phyloP scores from a whole-genome alignment of 2,888 invertebrate species.

The Cosmia trapezina region DNA sequence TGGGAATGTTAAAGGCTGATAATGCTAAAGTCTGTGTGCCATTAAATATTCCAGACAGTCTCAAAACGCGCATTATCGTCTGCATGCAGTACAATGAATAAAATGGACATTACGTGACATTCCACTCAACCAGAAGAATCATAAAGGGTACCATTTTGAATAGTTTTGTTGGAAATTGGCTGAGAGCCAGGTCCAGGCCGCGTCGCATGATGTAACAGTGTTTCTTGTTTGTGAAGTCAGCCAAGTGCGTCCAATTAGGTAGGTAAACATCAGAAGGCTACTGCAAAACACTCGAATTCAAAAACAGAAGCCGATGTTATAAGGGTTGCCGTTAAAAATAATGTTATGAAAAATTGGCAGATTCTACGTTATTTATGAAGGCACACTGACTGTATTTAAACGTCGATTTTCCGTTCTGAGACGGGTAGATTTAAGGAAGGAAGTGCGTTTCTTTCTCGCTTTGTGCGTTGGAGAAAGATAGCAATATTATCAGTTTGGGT shows the following conservation, averaged over 20 bases:
- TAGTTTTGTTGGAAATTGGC: slow-evolving; percentile 56
- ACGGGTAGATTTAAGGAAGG: slow-evolving; percentile 15
- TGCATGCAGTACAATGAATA: slow-evolving; percentile 55
- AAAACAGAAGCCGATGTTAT: slow-evolving; percentile 46
- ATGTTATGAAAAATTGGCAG: slow-evolving; percentile 49
- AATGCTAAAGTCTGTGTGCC: neutral
- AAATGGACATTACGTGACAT: slow-evolving; percentile 49
- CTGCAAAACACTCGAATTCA: slow-evolving; percentile 43
- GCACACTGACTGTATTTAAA: slow-evolving; percentile 34
- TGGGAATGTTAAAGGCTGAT: neutral
- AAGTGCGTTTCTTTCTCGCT: slow-evolving; percentile 3
- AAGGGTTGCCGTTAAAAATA: slow-evolving; percentile 36
- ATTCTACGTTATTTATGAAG: slow-evolving; percentile 38
- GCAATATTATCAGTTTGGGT: slow-evolving; percentile 3
- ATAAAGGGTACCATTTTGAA: slow-evolving; percentile 50
- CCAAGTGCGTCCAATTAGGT: slow-evolving; percentile 39
- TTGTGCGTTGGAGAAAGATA: slow-evolving; percentile 14
- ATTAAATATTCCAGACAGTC: slow-evolving; percentile 27
- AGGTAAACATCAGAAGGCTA: slow-evolving; percentile 33
- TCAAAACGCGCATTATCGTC: slow-evolving; percentile 34
- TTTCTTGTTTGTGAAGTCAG: slow-evolving; percentile 54
- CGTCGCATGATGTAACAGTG: slow-evolving; percentile 31
- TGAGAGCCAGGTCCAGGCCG: slow-evolving; percentile 28
- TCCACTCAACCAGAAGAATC: slow-evolving; percentile 39
- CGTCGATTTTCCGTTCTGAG: slow-evolving; percentile 33